Evolutionary conservation across 2,797 vertebrate genomes (phyloP), one percentile per base, ranked within the genome.

Genomic region (Hydrocynus forskahlii): DNA sequence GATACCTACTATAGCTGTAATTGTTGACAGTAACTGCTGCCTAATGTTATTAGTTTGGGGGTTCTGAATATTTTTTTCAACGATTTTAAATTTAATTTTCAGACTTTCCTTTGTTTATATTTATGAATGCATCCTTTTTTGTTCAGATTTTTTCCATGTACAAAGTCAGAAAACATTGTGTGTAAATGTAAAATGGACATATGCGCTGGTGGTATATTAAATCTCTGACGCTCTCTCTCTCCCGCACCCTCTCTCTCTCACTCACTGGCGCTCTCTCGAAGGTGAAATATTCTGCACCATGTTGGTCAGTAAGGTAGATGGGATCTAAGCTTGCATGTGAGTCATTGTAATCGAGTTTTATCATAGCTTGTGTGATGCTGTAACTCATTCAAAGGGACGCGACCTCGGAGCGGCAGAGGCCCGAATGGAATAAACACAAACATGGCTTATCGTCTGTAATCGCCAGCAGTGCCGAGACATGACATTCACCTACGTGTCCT

Each of bases 401-500:
- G 76, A 82, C 85, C 87, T 64, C 76, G 9, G 72, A 78, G 78
- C 54, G 23, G 60, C 74, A 67, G 70, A 76, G 70, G 29, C 60
- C 62, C 14, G 66, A 82, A 78, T 23, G 78, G 78, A 83, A 77
- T 83, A 81, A 85, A 88, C 73, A 76, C 83, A 81, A 80, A 71
- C 82, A 77, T 74, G 79, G 80, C 52, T 80, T 84, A 82, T 84
- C 62, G 38, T 62, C 66, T 81, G 73, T 79, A 85, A 82, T 82
- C 78, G 75, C 59, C 78, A 52, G 78, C 77, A 63, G 71, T 50
- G 72, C 75, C 35, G 76, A 81, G 80, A 80, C 75, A 74, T 75
- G 82, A 84, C 80, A 79, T 84, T 88, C 80, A 79, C 84, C 82
- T 73, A 50, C n/a, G 23, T 75, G 75, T 85, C 82, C 76, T 78